phyloP scores from a whole-genome alignment of 2,113 vertebrate species.

The Myotis yumanensis region DNA sequence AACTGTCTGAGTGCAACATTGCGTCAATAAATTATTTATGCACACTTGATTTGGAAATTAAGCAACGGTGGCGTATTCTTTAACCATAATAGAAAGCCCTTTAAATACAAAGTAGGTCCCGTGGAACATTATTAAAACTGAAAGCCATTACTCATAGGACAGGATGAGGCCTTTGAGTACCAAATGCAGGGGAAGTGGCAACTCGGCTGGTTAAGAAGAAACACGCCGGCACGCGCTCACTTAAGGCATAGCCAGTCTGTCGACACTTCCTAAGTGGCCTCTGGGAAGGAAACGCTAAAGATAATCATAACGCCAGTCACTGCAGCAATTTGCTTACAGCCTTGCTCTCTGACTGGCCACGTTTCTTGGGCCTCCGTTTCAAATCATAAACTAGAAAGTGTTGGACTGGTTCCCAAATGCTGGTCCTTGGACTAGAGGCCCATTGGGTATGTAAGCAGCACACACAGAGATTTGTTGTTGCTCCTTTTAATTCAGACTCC shows the following conservation, averaged over 20 bases:
- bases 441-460: not conserved
- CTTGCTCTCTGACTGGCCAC: not conserved
- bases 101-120: conserved; percentile 63
- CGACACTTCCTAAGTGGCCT: not conserved
- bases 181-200: not conserved
- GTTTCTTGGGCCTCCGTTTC: not conserved
- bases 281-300: not conserved
- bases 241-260: not conserved
- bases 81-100: conserved; percentile 62
- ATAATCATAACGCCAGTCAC: not conserved
- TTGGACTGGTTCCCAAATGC: not conserved
- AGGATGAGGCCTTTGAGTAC: not conserved
- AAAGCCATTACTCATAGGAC: not conserved
- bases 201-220: not conserved
- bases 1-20: conserved; percentile 69
- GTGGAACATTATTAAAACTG: conserved; percentile 11
- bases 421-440: not conserved
- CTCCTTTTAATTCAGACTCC: not conserved
- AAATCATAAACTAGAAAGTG: not conserved
- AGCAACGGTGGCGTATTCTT: conserved; percentile 53
- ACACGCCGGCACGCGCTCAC: not conserved
- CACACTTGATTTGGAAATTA: conserved; percentile 79
- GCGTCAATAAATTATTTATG: conserved; percentile 75
- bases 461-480: not conserved
- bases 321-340: not conserved